phyloP scores from a whole-genome alignment of 2,113 vertebrate genomes.

The Rhea pennata region DNA sequence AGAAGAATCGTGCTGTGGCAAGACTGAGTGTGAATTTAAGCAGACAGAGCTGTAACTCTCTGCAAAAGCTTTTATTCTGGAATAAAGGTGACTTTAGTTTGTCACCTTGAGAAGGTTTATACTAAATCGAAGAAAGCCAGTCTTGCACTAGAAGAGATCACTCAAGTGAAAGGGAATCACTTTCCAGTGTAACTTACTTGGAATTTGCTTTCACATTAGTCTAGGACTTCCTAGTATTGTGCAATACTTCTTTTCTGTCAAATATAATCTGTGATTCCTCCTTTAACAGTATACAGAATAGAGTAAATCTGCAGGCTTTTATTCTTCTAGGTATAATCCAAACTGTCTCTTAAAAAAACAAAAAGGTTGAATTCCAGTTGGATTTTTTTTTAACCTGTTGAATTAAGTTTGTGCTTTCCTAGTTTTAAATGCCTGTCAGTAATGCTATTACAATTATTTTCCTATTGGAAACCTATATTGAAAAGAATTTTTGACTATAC shows the following conservation, averaged over 20 bases:
- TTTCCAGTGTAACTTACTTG: not conserved
- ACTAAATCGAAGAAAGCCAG: not conserved
- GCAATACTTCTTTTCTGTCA: not conserved
- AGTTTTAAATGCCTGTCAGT: not conserved
- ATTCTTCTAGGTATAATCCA: not conserved
- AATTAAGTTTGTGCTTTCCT: not conserved
- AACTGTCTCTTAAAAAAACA: not conserved
- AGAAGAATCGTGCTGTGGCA: not conserved
- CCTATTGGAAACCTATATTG: not conserved
- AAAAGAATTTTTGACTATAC: not conserved
- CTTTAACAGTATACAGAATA: not conserved
- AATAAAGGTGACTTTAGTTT: not conserved
- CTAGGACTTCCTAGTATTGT: slow-evolving; percentile 5
- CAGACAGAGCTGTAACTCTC: not conserved
- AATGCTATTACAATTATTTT: not conserved
- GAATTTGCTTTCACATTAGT: not conserved
- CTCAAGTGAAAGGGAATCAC: not conserved
- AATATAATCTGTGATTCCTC: not conserved
- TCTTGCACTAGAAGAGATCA: not conserved
- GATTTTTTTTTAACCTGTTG: not conserved
- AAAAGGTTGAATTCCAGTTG: not conserved
- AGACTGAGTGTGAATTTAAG: not conserved
- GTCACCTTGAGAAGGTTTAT: not conserved
- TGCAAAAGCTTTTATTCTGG: not conserved
- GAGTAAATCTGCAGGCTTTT: not conserved